A percentile compares a stretch with the other conserved stretches of the same genome.
Conservation (phyloP, 2,888 invertebrate genomes). For the Catocala sponsa region DNA sequence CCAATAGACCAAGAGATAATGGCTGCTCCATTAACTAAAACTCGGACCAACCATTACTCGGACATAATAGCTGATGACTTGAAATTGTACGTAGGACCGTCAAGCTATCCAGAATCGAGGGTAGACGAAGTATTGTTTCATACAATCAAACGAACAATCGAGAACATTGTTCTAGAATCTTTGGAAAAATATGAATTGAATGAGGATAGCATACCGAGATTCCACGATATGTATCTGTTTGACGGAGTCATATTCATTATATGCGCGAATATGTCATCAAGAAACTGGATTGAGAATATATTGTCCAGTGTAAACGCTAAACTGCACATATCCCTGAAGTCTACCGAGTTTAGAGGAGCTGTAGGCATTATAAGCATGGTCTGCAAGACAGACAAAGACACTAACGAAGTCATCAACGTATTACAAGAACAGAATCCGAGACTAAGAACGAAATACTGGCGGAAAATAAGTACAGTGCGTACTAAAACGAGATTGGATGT, state of each 20-base stretch:
- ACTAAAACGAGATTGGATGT: conserved; percentile 69
- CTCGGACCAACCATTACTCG: conserved; percentile 76
- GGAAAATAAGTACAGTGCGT: conserved; percentile 71
- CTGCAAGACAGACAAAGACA: conserved; percentile 64
- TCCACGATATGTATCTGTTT: conserved; percentile 79
- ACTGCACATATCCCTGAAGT: conserved; percentile 65
- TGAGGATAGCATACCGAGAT: conserved; percentile 63
- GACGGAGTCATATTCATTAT: conserved; percentile 82
- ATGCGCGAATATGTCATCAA: conserved; percentile 67
- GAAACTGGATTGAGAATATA: conserved; percentile 68
- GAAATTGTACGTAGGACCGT: conserved; percentile 77
- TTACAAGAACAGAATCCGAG: conserved; percentile 76
- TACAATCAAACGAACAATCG: conserved; percentile 69
- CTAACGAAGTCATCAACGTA: conserved; percentile 67
- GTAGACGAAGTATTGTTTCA: conserved; percentile 73
- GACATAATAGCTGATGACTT: conserved; percentile 77
- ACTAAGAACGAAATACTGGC: conserved; percentile 78
- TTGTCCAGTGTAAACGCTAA: conserved; percentile 59
- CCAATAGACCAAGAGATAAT: conserved; percentile 69
- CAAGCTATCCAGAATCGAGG: conserved; percentile 75
- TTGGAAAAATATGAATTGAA: conserved; percentile 51
- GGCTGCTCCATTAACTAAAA: conserved; percentile 67
- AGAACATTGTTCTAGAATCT: conserved; percentile 63
- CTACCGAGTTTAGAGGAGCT: conserved; percentile 80
- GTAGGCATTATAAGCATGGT: conserved; percentile 80